Base-by-base conservation (phyloP, 2,797 vertebrate species). In the Muraenolepis orangiensis region DNA sequence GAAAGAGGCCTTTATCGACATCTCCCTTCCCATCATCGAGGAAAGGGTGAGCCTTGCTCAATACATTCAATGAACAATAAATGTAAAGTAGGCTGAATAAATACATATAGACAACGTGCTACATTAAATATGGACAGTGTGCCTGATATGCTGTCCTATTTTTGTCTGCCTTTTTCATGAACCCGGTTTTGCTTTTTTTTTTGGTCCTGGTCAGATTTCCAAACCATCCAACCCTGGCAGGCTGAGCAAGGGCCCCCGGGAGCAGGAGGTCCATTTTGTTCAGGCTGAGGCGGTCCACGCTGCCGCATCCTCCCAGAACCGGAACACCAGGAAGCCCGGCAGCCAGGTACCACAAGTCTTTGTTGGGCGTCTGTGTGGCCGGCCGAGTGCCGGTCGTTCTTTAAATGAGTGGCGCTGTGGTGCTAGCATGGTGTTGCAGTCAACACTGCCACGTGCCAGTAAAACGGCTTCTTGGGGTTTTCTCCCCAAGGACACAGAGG, bases 1-100 rank as follows among this genome's bases (percentile, higher is more conserved):
- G 81, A 98, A 96, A 83, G 98, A 99, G 89, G 96, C 97, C 76
- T 99, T 99, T 87, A 97, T 99, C 85, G 98, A 99, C 91, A 96
- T 99, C 90, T 99, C 98, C 71, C 94, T 99, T 85, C 98, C 97
- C 85, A 98, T 99, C 85, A 96, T 97, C 86, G 97, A 99, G 90
- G 98, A 98, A 87, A 92, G 97, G 95, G 98, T 99, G 92, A 98
- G 96, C 83, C 75, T 23, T 64, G 13, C 57, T 23, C n/a, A 26
- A 26, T 26, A 26, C 10, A 61, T 26, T 23, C 26, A 61, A 5
- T 18, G 40, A 26, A 23, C 2, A 61, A 26, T 23, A 61, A 8
- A 23, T 26, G n/a, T 61, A n/a, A 18, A 16, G 5, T 46, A 12
- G 10, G 26, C 51, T 23, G n/a, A 64, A 64, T 64, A 2, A 12